A percentile compares a stretch with the other conserved stretches of the same genome.
Evolutionary conservation across 1,140 invertebrate genomes (phyloP).

Genomic region (Euwallacea similis): DNA sequence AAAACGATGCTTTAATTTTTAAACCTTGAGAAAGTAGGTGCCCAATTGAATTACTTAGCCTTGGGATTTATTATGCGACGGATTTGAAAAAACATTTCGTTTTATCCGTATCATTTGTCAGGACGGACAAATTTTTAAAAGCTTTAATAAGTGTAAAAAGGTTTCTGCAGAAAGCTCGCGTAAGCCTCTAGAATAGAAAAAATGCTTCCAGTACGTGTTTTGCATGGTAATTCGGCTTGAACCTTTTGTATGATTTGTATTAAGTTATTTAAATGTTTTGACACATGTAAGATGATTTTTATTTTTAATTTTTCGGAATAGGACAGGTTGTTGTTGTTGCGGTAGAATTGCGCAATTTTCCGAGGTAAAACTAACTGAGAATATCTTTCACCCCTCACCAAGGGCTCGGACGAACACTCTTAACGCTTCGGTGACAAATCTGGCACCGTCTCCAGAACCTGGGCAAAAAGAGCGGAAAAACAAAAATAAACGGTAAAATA

Average conservation of each 20-base stretch:
- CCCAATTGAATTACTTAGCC: not conserved
- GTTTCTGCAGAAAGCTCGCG: slow-evolving; percentile 7
- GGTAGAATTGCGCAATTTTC: not conserved
- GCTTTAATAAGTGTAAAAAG: slow-evolving; percentile 13
- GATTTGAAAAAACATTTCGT: slow-evolving; percentile 3
- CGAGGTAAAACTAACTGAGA: not conserved
- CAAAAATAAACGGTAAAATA: too few species aligned
- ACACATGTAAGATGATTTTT: not conserved
- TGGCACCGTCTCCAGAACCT: not conserved
- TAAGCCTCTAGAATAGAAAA: slow-evolving; percentile 20
- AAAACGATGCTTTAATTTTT: not conserved
- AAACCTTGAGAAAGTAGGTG: not conserved
- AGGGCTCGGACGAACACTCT: not conserved
- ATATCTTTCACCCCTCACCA: not conserved
- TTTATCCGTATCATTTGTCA: slow-evolving; percentile 11
- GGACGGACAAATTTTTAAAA: slow-evolving; percentile 17
- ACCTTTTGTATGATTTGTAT: not conserved
- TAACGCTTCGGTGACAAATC: not conserved
- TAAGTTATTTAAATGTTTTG: not conserved
- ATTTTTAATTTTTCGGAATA: not conserved
- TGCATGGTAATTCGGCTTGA: slow-evolving; percentile 13
- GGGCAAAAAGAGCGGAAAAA: not conserved
- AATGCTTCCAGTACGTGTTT: slow-evolving; percentile 13
- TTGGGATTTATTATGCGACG: not conserved
- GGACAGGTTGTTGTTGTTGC: not conserved